phyloP scores from a whole-genome alignment of 2,888 invertebrate species.

The Phortica okadai region DNA sequence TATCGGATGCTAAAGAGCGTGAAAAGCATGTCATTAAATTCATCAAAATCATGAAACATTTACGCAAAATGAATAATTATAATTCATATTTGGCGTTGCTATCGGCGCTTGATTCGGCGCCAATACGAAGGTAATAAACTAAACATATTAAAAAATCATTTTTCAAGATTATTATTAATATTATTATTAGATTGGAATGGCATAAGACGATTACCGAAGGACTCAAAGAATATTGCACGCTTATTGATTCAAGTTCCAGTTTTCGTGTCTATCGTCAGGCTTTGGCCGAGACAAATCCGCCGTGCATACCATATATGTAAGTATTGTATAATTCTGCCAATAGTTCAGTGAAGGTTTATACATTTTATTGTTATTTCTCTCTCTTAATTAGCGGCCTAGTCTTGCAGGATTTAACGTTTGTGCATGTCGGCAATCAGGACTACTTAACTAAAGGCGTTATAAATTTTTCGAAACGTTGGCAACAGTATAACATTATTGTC shows the following conservation, averaged over 20 bases:
- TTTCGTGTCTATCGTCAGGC: conserved; percentile 98
- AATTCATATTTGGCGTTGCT: conserved; percentile 98
- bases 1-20: conserved; percentile 94
- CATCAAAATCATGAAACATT: conserved; percentile 98
- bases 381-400: conserved; percentile 88
- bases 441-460: conserved; percentile 89
- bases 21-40: conserved; percentile 96
- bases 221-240: conserved; percentile 93
- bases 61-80: conserved; percentile 98
- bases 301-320: conserved; percentile 99
- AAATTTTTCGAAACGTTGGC: conserved; percentile 99
- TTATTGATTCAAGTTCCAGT: conserved; percentile 98
- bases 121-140: conserved; percentile 79
- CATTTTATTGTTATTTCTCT: not conserved
- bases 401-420: conserved; percentile 98
- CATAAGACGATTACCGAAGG: conserved; percentile 94
- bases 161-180: conserved; percentile 20
- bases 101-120: conserved; percentile 97
- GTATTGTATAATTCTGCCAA: conserved; percentile 61
- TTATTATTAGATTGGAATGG: conserved; percentile 90
- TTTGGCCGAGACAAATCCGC: conserved; percentile 95
- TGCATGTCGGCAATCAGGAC: conserved; percentile 98
- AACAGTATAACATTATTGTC: conserved; percentile 98
- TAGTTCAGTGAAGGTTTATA: too few species aligned
- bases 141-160: not conserved